Evolutionary conservation across 2,113 vertebrate species (phyloP).

Genomic region (Ifrita kowaldi): DNA sequence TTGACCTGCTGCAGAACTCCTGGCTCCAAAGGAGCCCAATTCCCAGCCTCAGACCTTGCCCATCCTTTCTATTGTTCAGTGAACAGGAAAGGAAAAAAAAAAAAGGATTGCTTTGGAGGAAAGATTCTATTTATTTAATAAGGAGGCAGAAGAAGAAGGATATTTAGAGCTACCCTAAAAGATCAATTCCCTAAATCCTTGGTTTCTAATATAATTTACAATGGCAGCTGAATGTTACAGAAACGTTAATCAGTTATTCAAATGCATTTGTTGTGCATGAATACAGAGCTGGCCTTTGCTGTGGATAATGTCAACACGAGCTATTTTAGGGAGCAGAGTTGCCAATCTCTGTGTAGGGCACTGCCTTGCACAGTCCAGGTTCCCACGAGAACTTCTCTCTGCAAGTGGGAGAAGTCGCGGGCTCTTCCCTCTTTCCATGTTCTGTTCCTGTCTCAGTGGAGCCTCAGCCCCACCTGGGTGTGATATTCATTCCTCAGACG

Average conservation of each 20-base stretch:
- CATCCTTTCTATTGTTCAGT: not conserved
- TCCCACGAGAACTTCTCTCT: not conserved
- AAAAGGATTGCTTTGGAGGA: not conserved
- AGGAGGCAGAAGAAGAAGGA: not conserved
- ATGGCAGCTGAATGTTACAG: slow-evolving; percentile 47
- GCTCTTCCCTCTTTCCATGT: not conserved
- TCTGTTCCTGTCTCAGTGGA: not conserved
- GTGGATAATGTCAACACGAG: slow-evolving; percentile 21
- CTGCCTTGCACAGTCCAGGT: not conserved
- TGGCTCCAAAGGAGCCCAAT: not conserved
- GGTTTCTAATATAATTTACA: slow-evolving; percentile 25
- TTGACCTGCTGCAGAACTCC: not conserved
- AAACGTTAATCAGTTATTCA: slow-evolving; percentile 64
- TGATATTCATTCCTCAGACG: not conserved
- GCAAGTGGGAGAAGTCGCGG: not conserved
- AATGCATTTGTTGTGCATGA: slow-evolving; percentile 51
- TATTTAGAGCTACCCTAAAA: not conserved
- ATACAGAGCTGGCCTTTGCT: slow-evolving; percentile 44
- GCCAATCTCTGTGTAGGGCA: not conserved
- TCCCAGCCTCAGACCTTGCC: not conserved
- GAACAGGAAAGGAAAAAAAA: not conserved
- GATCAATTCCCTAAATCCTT: not conserved
- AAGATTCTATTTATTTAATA: not conserved
- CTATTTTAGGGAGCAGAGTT: not conserved
- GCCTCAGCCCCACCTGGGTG: not conserved